Percentiles rank a stretch among this genome's conserved stretches.
Evolutionary conservation across 2,888 invertebrate genomes (phyloP).

Genomic region (Dorcus parallelipipedus): DNA sequence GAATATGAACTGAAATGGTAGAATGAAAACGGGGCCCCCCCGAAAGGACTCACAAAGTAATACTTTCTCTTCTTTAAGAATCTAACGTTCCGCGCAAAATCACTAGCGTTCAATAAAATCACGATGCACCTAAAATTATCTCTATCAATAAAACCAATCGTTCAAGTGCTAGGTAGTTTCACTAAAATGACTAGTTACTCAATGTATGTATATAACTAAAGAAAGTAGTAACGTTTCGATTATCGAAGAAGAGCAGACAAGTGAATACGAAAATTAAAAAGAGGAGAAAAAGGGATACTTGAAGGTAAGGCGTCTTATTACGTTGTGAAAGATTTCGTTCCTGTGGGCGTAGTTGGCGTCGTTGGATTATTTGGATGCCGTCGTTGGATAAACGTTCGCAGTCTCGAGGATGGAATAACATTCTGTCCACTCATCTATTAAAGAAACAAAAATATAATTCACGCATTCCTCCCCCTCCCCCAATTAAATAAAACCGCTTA

Average conservation of each 20-base stretch:
- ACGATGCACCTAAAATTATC: too few species aligned
- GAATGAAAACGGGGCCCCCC: background rate
- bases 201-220: background rate
- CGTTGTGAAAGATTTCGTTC: constrained; percentile 24
- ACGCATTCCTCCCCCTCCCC: background rate
- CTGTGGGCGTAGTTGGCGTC: constrained; percentile 26
- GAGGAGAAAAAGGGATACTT: too few species aligned
- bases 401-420: constrained; percentile 43
- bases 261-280: constrained; percentile 1
- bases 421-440: constrained; percentile 2
- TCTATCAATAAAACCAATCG: too few species aligned
- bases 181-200: constrained; percentile 16
- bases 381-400: constrained; percentile 47
- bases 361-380: constrained; percentile 43
- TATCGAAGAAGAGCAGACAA: background rate
- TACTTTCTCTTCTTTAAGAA: background rate
- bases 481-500: constrained; percentile 28
- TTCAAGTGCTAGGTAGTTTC: too few species aligned
- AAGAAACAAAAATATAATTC: constrained; percentile 4
- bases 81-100: too few species aligned
- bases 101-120: too few species aligned
- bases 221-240: too few species aligned
- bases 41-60: background rate
- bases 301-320: constrained; percentile 6
- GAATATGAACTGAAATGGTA: background rate